Evolutionary conservation across 2,888 invertebrate species (phyloP).

Genomic region (Rhorus exstirpatorius): DNA sequence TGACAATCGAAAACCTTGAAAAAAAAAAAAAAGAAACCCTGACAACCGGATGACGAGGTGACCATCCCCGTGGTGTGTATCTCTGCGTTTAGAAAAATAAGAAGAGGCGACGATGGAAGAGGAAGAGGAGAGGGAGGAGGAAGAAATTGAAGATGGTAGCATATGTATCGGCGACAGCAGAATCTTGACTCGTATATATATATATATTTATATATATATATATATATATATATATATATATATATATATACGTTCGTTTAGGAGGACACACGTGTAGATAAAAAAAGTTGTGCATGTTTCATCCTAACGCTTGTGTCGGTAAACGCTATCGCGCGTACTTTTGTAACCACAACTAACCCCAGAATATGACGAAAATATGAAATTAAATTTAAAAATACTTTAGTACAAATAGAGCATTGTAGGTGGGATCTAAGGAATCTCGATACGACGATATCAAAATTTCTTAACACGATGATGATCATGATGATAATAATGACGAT

Average conservation of each 20-base stretch:
- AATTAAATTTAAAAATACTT: conserved; percentile 64
- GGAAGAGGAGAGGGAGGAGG: neutral
- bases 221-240: too few species aligned
- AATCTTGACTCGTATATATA: conserved; percentile 73
- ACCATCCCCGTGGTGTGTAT: conserved; percentile 5
- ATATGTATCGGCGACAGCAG: conserved; percentile 53
- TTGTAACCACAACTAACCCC: conserved; percentile 71
- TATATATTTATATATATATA: too few species aligned
- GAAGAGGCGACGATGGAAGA: neutral
- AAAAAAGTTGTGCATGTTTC: conserved; percentile 71
- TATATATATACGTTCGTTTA: conserved; percentile 62
- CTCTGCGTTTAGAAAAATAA: conserved; percentile 18
- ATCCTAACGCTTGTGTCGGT: conserved; percentile 71
- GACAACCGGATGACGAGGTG: conserved; percentile 13
- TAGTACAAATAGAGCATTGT: conserved; percentile 82
- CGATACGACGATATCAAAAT: conserved; percentile 73
- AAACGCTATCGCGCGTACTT: conserved; percentile 71
- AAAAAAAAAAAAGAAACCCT: too few species aligned
- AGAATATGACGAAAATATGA: conserved; percentile 67
- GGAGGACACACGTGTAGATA: conserved; percentile 58
- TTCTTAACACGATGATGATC: conserved; percentile 50
- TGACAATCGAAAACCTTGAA: too few species aligned
- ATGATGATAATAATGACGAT: conserved; percentile 6
- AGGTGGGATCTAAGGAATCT: conserved; percentile 85
- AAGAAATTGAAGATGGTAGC: conserved; percentile 36